Evolutionary conservation across 2,888 invertebrate genomes (phyloP).

Genomic region (Nesidiocoris tenuis): DNA sequence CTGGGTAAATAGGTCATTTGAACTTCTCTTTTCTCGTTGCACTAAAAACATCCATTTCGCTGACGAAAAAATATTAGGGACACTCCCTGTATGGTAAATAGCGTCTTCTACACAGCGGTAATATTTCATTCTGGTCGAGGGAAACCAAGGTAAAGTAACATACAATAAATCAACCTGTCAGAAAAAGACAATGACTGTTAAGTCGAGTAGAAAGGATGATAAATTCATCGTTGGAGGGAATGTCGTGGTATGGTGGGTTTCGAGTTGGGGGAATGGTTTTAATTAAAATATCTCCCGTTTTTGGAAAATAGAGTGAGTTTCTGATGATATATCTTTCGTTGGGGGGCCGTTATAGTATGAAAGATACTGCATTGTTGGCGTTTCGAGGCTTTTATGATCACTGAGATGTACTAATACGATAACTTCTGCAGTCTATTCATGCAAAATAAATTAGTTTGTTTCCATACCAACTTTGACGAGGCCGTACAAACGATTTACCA

Average conservation of each 20-base stretch:
- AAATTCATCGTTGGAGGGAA: conserved; percentile 37
- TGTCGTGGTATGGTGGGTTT: not conserved
- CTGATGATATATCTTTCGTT: conserved; percentile 33
- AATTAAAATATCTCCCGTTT: conserved; percentile 41
- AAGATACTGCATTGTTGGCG: conserved; percentile 36
- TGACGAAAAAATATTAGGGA: not conserved
- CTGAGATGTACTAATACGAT: conserved; percentile 32
- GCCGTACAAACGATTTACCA: no score
- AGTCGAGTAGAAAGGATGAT: conserved; percentile 44
- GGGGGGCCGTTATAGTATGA: not conserved
- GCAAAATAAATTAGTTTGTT: conserved; percentile 14
- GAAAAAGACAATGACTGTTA: conserved; percentile 42
- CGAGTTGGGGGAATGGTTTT: not conserved
- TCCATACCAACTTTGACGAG: no score
- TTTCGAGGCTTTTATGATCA: conserved; percentile 19
- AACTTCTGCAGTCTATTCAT: conserved; percentile 1
- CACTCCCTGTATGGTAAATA: not conserved
- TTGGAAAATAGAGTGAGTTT: conserved; percentile 34
- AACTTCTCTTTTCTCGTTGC: not conserved
- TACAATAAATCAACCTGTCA: conserved; percentile 40
- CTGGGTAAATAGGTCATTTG: not conserved
- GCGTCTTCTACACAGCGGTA: not conserved
- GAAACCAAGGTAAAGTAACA: conserved; percentile 31
- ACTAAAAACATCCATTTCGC: not conserved
- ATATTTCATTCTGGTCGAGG: conserved; percentile 20